Percentiles rank a stretch among this genome's conserved stretches.
Evolutionary conservation across 2,113 vertebrate genomes (phyloP).

Genomic region (Seriola aureovittata): DNA sequence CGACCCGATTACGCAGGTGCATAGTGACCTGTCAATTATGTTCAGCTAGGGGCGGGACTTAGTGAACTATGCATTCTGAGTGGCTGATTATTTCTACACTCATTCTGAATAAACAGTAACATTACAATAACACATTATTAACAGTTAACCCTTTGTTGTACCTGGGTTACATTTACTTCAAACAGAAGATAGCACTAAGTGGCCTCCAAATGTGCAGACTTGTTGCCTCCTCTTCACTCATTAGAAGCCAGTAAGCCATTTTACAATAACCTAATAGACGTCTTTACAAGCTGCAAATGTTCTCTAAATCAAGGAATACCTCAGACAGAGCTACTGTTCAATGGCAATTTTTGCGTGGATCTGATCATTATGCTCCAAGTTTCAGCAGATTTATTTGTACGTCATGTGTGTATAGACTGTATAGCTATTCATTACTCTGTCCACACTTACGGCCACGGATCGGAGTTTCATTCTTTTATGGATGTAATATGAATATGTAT

Average conservation of each 20-base stretch:
- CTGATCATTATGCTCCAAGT: background rate
- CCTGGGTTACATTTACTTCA: too few species aligned
- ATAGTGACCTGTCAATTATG: too few species aligned
- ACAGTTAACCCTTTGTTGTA: too few species aligned
- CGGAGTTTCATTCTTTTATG: too few species aligned
- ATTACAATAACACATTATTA: too few species aligned
- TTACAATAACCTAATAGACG: background rate
- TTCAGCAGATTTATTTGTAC: conserved; percentile 7
- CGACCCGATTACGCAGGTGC: too few species aligned
- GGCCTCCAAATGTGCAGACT: conserved; percentile 34
- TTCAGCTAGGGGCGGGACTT: too few species aligned
- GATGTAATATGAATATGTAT: too few species aligned
- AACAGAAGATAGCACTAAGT: conserved; percentile 40
- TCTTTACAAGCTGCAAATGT: background rate
- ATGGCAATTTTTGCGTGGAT: background rate
- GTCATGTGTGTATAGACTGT: background rate
- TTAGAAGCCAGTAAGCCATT: conserved; percentile 13
- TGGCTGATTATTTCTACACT: too few species aligned
- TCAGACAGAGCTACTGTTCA: background rate
- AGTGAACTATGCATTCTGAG: too few species aligned
- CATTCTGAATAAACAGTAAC: too few species aligned
- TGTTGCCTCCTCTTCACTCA: conserved; percentile 42
- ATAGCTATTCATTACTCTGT: background rate
- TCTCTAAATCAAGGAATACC: background rate
- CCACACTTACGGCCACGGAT: too few species aligned